These are phyloP conservation scores for Rhabdophis nuchalis DNA, from an alignment of 2,797 vertebrate genomes.

Conservation along the genomic window DNA sequence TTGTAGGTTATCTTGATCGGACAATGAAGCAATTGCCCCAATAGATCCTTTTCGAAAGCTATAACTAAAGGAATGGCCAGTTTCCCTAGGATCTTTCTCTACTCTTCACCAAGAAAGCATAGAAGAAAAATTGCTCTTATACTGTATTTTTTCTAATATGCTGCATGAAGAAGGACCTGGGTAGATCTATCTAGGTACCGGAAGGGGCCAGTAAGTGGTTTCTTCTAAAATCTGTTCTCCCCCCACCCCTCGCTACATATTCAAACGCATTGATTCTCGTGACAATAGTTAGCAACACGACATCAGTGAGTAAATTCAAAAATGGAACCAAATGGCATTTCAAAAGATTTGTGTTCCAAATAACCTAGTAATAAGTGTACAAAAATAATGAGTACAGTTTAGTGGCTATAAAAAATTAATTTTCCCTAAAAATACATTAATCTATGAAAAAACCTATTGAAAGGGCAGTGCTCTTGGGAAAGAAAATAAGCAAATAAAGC, in stretches of 20 bases:
- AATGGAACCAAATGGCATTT: conserved; percentile 43
- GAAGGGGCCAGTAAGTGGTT: conserved; percentile 18
- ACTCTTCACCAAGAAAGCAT: background rate
- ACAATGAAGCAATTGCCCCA: no score
- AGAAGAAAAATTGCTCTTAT: background rate
- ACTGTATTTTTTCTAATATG: background rate
- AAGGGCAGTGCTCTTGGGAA: conserved; percentile 48
- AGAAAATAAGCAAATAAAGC: background rate
- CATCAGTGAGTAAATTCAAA: conserved; percentile 45
- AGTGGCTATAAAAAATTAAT: conserved; percentile 71
- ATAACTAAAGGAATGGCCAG: background rate
- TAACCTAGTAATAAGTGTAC: conserved; percentile 57
- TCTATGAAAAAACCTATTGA: conserved; percentile 60
- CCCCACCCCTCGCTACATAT: background rate
- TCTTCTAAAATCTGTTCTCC: conserved; percentile 19
- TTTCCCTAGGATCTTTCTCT: background rate
- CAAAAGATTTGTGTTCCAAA: conserved; percentile 42
- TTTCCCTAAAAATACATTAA: conserved; percentile 72
- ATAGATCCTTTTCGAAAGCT: background rate
- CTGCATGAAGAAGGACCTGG: background rate
- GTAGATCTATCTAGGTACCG: background rate
- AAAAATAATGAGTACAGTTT: conserved; percentile 74
- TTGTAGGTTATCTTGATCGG: background rate
- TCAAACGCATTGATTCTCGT: conserved; percentile 19
- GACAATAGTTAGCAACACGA: conserved; percentile 42